Percentiles rank a stretch among this genome's conserved stretches.
phyloP scores from a whole-genome alignment of 92 coral and sea anemone genomes.

The Heteractis magnifica region DNA sequence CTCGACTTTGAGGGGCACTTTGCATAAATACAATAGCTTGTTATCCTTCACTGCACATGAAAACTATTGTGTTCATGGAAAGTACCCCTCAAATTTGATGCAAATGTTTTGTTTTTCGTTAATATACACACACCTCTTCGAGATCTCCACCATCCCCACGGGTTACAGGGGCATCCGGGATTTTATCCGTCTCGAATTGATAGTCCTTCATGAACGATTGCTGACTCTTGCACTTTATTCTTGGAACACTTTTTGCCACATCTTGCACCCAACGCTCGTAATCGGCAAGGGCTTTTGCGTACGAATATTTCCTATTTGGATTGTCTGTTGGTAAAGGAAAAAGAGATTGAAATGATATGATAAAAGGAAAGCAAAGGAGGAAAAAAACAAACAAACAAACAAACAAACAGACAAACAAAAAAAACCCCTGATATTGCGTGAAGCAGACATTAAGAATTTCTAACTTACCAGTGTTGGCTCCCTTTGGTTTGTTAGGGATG shows the following conservation, averaged over 20 bases:
- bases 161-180: constrained; percentile 63
- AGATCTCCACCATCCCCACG: constrained; percentile 93
- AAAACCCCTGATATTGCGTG: background rate
- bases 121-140: constrained; percentile 55
- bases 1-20: too few relatives aligned
- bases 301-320: constrained; percentile 49
- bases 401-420: background rate
- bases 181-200: constrained; percentile 82
- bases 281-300: constrained; percentile 69
- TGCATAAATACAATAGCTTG: too few relatives aligned
- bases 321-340: background rate
- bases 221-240: constrained; percentile 75
- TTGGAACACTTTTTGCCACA: constrained; percentile 63
- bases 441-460: background rate
- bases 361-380: background rate
- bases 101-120: too few relatives aligned
- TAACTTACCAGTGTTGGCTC: constrained; percentile 7
- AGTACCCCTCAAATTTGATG: too few relatives aligned
- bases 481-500: constrained; percentile 34
- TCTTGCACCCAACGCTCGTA: constrained; percentile 91
- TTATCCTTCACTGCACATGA: too few relatives aligned
- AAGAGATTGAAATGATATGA: background rate
- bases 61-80: too few relatives aligned
- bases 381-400: background rate
- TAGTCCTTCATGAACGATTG: constrained; percentile 87